These are phyloP conservation scores for Syncerus caffer DNA, from an alignment of 2,797 vertebrate species.

Conservation along the genomic window DNA sequence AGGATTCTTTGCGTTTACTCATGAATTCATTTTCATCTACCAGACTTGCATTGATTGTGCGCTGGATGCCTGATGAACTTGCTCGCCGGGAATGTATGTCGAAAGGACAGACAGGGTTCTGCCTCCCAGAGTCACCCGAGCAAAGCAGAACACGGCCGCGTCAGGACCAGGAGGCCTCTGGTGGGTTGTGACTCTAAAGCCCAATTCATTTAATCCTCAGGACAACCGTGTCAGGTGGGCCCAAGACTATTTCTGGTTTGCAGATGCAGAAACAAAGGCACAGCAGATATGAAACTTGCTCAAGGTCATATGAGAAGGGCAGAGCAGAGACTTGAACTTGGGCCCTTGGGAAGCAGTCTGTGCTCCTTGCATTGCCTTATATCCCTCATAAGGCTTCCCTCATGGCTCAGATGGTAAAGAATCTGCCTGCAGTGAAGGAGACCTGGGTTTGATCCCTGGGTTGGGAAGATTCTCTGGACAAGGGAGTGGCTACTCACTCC, in stretches of 20 bases:
- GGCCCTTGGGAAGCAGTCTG: background rate
- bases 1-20: background rate
- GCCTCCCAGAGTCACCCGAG: background rate
- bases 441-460: background rate
- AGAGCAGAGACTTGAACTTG: background rate
- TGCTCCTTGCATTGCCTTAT: accelerated
- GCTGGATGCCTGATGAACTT: background rate
- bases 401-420: background rate
- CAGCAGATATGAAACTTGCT: background rate
- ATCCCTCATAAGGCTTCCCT: background rate
- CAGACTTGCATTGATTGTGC: background rate
- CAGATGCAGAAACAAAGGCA: background rate
- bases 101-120: background rate
- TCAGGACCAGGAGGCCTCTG: background rate
- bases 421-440: background rate
- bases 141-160: accelerated
- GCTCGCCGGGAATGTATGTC: background rate
- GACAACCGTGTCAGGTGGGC: no score
- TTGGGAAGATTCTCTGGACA: background rate
- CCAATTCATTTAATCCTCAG: background rate
- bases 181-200: background rate
- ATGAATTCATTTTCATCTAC: background rate
- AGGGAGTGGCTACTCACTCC: background rate
- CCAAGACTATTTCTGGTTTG: background rate
- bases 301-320: background rate